Conservation (phyloP, 2,797 vertebrate species). For the Salmo trutta region DNA sequence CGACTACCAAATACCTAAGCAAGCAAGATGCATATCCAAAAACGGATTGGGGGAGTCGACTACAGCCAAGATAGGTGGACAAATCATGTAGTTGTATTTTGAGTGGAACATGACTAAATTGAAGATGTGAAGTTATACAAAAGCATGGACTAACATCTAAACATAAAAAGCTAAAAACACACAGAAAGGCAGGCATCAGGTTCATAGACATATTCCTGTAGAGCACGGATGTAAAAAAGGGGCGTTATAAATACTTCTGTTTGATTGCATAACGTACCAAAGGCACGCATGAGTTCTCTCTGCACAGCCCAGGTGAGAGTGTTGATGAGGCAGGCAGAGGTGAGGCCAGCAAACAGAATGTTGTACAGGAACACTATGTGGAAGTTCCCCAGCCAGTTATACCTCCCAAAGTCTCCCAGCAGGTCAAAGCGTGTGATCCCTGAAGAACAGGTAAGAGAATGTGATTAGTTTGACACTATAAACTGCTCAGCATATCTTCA, state of each 20-base stretch:
- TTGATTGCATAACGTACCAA: constrained; percentile 79
- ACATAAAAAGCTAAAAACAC: no score
- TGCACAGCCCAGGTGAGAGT: constrained; percentile 90
- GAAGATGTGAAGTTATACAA: no score
- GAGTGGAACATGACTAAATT: no score
- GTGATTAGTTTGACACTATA: background rate
- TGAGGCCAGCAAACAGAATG: constrained; percentile 91
- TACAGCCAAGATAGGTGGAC: no score
- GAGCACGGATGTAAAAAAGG: no score
- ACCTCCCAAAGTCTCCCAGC: constrained; percentile 92
- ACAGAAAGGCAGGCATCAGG: no score
- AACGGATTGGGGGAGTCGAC: no score
- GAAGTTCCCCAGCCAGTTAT: constrained; percentile 96
- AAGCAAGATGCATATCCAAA: no score
- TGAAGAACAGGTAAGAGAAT: constrained; percentile 43
- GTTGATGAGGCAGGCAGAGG: constrained; percentile 91
- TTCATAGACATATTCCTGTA: no score
- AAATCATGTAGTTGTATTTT: no score
- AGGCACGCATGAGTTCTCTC: constrained; percentile 90
- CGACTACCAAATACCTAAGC: no score
- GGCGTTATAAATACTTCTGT: background rate
- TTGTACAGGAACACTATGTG: constrained; percentile 95
- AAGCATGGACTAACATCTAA: no score
- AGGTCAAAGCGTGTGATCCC: constrained; percentile 97
- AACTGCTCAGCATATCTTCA: background rate